phyloP scores from a whole-genome alignment of 2,113 vertebrate species.

The Euleptes europaea region DNA sequence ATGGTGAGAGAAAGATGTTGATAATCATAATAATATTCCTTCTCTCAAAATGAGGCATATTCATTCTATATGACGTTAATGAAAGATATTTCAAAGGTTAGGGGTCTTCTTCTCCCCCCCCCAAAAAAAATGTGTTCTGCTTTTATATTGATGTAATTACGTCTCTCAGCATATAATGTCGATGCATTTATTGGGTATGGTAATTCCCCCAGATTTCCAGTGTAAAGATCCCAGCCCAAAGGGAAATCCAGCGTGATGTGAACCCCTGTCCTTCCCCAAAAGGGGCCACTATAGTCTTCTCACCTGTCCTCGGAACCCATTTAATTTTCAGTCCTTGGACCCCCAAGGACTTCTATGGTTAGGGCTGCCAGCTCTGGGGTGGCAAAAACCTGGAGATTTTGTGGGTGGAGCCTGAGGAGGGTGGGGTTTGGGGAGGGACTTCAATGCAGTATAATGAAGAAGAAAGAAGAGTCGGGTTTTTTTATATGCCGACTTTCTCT shows the following conservation, averaged over 20 bases:
- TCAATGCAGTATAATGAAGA: no score
- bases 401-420: no score
- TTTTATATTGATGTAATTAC: background rate
- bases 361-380: no score
- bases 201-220: slow-evolving; percentile 19
- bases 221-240: background rate
- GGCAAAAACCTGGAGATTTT: no score
- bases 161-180: background rate
- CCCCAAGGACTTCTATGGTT: no score
- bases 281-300: background rate
- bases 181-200: background rate
- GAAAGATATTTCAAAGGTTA: slow-evolving; percentile 6
- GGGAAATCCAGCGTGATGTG: background rate
- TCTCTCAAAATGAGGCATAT: background rate
- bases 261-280: background rate
- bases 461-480: no score
- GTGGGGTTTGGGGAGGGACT: no score
- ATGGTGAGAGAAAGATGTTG: background rate
- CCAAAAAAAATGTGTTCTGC: background rate
- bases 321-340: no score
- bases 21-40: background rate
- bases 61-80: background rate
- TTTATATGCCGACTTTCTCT: no score
- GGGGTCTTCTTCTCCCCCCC: background rate
- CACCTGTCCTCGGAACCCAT: no score